Conservation (phyloP, 2,888 invertebrate genomes). For the Stenichneumon culpator region DNA sequence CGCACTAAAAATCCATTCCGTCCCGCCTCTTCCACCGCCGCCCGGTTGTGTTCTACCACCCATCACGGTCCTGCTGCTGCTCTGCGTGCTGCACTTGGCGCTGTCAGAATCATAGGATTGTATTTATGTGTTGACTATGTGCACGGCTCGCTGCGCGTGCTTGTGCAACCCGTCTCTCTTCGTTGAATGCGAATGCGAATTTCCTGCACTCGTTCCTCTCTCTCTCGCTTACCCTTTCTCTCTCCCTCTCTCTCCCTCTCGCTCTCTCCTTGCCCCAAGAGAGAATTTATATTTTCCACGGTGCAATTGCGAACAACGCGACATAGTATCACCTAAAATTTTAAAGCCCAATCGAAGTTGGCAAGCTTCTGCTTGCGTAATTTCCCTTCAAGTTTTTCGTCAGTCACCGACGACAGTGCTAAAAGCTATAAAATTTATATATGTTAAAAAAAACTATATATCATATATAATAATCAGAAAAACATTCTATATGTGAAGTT, state of each 20-base stretch:
- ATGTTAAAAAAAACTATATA: no score
- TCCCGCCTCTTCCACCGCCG: not conserved
- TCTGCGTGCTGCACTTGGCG: slow-evolving; percentile 39
- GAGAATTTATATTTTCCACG: slow-evolving; percentile 34
- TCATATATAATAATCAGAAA: no score
- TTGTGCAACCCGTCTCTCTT: not conserved
- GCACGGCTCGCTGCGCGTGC: slow-evolving; percentile 69
- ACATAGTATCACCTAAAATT: slow-evolving; percentile 11
- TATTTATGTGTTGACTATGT: slow-evolving; percentile 74
- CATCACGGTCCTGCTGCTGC: slow-evolving; percentile 5
- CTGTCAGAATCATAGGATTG: slow-evolving; percentile 78
- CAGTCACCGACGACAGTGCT: no score
- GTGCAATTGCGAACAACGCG: not conserved
- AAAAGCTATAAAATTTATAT: no score
- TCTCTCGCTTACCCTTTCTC: no score
- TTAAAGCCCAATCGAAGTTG: not conserved
- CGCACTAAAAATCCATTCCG: slow-evolving; percentile 71
- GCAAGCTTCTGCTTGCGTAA: no score
- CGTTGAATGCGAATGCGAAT: slow-evolving; percentile 14
- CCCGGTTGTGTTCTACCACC: not conserved
- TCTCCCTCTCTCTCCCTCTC: not conserved
- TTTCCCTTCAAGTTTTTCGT: no score
- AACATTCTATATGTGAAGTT: no score
- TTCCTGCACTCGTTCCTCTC: slow-evolving; percentile 21
- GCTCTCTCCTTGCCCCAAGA: not conserved